Base-by-base conservation (phyloP, 53 echinoderm and acorn worm species). In the Echinarachnius parma region DNA sequence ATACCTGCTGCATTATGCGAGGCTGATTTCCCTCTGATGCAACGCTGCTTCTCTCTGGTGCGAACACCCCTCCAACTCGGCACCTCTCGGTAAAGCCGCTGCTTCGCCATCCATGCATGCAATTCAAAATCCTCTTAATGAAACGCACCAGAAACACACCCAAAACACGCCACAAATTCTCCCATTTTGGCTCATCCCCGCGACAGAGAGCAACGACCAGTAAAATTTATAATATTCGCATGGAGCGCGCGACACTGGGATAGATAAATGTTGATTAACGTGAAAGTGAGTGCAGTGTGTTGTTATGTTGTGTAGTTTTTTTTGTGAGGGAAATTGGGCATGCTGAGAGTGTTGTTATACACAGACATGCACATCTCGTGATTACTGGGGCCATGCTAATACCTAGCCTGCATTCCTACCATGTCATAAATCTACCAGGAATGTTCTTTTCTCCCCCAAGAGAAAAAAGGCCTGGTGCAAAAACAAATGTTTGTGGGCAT, bases 41-140 rank as follows among this genome's bases (percentile, higher is more conserved):
- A 21, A 34, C 53, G 34, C 32, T 54, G 53, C 34, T 52, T 69
- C 9, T 69, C 70, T 33, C 70, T 31, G 21, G 24, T 19, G 25
- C 70, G 35, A 69, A 69, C 70, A 21, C 70, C 70, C 53, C 70
- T 69, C 70, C 70, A 69, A 27, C 53, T 34, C 21, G 53, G 53
- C 11, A 69, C 70, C 70, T 69, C 70, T 23, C 70, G 52, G 34
- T 69, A 69, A 21, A 69, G 70, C 11, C 70, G 70, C 70, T 69
- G 70, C 70, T 69, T 69, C 31, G 70, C 70, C 70, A 69, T 69
- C 47, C 48, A 46, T 20, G 25, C 46, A n/a, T n/a, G n/a, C n/a
- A n/a, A n/a, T n/a, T n/a, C n/a, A 5, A 39, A 39, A 5, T 39
- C 42, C 7, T 39, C 42, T n/a, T n/a, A n/a, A n/a, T n/a, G n/a